Evolutionary conservation across 2,888 invertebrate genomes (phyloP), one percentile per base, ranked within the genome.

Genomic region (Ferrisia virgata): DNA sequence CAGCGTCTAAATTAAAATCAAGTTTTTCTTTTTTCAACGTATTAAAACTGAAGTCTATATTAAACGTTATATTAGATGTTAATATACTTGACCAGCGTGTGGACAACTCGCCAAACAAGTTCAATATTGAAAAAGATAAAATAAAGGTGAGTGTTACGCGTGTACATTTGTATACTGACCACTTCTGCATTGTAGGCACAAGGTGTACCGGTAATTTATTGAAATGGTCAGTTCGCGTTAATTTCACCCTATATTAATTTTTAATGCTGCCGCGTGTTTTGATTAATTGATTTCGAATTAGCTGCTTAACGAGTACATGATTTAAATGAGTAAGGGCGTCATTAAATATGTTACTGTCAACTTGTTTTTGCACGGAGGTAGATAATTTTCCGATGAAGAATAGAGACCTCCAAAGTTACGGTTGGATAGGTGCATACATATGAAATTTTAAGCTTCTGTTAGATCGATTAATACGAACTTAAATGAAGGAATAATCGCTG

Each of bases 1-100:
- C 72, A 36, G 72, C 0, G 72, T 22, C 36, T 6, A 53, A 25
- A 80, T 53, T 31, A 47, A 53, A 80, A 80, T 80, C 80, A 31
- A 80, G 80, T 80, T 80, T 47, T 43, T 76, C 36, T 76, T 64
- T 53, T 76, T 43, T 47, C 28, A 80, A 4, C 25, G 28, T 80
- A 80, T 80, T 80, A 80, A 80, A 80, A 80, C 47, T 80, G 80
- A 80, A 47, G 80, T 80, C 80, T 80, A 33, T 80, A 80, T 80
- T 80, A 80, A 80, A 80, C 80, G 72, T 76, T 80, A 28, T 80
- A 80, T 80, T 47, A 28, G 53, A 47, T 53, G 53, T 80, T 80
- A 80, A 53, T 79, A 43, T 80, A 80, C 80, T 80, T 53, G 80
- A 80, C 80, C 80, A 80, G 47, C 80, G 80, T 47, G 53, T 47